phyloP scores from a whole-genome alignment of 2,113 vertebrate species.

The Nothocercus julius region DNA sequence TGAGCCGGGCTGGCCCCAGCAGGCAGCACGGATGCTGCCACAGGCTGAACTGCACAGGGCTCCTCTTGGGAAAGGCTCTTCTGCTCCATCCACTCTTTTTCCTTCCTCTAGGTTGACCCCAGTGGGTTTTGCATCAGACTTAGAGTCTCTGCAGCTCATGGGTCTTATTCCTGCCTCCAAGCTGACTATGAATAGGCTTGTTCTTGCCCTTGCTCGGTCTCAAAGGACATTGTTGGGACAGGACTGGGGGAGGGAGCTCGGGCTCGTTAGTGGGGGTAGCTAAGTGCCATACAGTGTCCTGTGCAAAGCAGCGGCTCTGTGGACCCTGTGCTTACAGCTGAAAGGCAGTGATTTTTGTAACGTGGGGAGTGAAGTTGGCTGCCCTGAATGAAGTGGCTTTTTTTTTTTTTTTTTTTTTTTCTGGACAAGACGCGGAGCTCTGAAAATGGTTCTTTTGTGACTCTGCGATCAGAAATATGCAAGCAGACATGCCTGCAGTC shows the following conservation, averaged over 20 bases:
- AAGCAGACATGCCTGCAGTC: background rate
- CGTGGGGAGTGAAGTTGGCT: background rate
- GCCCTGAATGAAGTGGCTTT: background rate
- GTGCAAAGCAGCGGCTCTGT: background rate
- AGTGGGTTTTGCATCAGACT: background rate
- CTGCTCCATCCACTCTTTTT: background rate
- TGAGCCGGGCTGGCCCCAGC: background rate
- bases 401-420: background rate
- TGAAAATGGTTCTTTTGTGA: background rate
- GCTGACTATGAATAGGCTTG: background rate
- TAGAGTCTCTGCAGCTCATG: background rate
- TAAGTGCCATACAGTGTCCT: accelerated
- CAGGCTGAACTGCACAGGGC: background rate
- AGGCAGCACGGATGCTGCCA: background rate
- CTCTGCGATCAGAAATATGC: background rate
- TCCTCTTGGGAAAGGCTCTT: background rate
- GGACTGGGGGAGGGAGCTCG: background rate
- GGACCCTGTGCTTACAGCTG: background rate
- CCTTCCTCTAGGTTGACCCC: background rate
- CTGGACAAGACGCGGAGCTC: background rate
- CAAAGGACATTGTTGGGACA: background rate
- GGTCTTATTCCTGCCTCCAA: background rate
- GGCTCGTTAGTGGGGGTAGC: background rate
- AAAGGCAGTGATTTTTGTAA: background rate
- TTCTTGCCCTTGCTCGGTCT: background rate